These are phyloP conservation scores for Syrmaticus mikado DNA, from an alignment of 2,113 vertebrate genomes.

Conservation along the genomic window DNA sequence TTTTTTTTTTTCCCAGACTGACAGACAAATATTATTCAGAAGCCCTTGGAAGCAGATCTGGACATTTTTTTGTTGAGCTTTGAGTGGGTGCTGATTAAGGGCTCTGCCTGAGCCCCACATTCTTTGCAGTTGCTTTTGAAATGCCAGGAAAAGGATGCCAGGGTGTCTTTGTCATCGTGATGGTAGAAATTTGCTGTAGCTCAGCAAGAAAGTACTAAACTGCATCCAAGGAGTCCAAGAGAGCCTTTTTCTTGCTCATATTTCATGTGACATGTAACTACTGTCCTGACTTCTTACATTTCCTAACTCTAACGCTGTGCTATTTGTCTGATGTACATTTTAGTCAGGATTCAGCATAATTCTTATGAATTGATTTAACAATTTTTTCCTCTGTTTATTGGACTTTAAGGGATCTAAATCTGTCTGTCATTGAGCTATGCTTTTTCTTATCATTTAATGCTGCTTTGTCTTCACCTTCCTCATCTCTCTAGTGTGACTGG, in stretches of 20 bases:
- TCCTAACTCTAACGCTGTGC: neutral
- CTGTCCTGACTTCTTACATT: constrained; percentile 1
- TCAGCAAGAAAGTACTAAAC: constrained; percentile 40
- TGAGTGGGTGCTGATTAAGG: neutral
- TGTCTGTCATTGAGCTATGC: neutral
- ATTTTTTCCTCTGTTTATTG: neutral
- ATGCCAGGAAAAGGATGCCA: neutral
- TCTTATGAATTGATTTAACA: constrained; percentile 40
- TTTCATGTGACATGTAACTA: constrained; percentile 21
- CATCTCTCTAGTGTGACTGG: neutral
- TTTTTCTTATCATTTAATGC: constrained; percentile 15
- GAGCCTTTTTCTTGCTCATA: neutral
- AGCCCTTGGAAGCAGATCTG: neutral
- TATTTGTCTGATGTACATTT: constrained; percentile 4
- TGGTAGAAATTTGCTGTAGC: neutral
- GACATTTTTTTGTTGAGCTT: neutral
- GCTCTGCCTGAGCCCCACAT: neutral
- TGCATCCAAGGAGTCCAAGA: neutral
- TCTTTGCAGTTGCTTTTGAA: neutral
- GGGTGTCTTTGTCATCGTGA: neutral
- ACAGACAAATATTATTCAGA: neutral
- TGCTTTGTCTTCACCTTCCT: neutral
- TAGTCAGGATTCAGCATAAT: constrained; percentile 33
- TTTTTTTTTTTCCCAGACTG: too few relatives aligned
- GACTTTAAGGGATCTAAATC: constrained; percentile 17